These are phyloP conservation scores for Drosophila nigricruria DNA, from an alignment of 2,888 invertebrate genomes.

Conservation along the genomic window DNA sequence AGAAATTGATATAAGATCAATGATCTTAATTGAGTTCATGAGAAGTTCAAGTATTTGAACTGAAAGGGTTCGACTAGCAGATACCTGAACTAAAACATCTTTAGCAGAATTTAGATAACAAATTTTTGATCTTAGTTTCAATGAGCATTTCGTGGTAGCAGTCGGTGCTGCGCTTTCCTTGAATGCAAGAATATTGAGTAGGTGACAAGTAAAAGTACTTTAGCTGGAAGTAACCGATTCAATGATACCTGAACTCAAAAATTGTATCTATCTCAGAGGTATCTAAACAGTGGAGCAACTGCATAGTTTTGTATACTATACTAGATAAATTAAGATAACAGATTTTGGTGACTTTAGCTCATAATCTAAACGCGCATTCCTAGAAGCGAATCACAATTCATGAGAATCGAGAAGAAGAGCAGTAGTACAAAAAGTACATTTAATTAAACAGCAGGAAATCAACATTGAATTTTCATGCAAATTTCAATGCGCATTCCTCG, in stretches of 20 bases:
- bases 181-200: background rate
- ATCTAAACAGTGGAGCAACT: background rate
- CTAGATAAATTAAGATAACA: background rate
- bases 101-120: background rate
- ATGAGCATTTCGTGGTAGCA: background rate
- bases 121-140: background rate
- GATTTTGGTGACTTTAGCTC: background rate
- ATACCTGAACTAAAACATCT: background rate
- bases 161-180: background rate
- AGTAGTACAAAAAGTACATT: background rate
- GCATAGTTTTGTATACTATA: background rate
- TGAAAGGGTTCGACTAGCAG: background rate
- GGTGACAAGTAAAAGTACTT: background rate
- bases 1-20: background rate
- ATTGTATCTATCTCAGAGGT: too few species aligned
- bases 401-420: slow-evolving; percentile 1
- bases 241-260: background rate
- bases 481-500: slow-evolving; percentile 1
- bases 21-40: background rate
- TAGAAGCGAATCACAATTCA: background rate
- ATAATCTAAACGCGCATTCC: background rate
- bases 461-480: background rate
- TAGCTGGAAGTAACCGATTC: background rate
- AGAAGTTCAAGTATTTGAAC: background rate
- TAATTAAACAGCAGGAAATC: slow-evolving; percentile 2